phyloP scores from a whole-genome alignment of 2,888 invertebrate genomes.

The Drosophila vallismaia region DNA sequence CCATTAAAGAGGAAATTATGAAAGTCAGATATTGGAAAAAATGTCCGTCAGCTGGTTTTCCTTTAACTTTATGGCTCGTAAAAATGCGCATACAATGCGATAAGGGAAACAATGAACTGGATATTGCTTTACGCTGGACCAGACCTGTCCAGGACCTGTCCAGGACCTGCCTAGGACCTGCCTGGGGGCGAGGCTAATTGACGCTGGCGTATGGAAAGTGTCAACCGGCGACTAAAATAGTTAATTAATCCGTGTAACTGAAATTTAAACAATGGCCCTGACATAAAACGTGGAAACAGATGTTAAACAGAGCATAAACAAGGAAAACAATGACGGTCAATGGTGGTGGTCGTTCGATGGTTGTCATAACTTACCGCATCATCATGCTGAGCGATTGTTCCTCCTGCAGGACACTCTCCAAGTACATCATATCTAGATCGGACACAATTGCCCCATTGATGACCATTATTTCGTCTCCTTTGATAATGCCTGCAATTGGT shows the following conservation, averaged over 20 bases:
- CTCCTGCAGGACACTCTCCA: constrained; percentile 98
- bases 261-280: constrained; percentile 52
- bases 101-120: constrained; percentile 32
- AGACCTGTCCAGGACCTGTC: constrained; percentile 15
- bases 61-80: constrained; percentile 35
- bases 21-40: constrained; percentile 5
- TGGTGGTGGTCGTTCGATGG: constrained; percentile 9
- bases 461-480: constrained; percentile 99
- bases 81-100: constrained; percentile 7
- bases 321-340: constrained; percentile 18
- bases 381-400: constrained; percentile 97
- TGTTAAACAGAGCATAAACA: constrained; percentile 36
- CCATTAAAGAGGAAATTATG: not conserved
- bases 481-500: constrained; percentile 92
- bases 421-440: constrained; percentile 99
- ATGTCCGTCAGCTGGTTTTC: constrained; percentile 11
- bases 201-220: constrained; percentile 9
- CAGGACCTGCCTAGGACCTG: not conserved
- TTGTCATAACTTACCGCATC: constrained; percentile 89
- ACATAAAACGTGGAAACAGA: constrained; percentile 32
- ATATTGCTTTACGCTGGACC: constrained; percentile 34
- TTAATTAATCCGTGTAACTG: constrained; percentile 63
- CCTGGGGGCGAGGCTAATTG: constrained; percentile 22
- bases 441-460: constrained; percentile 99
- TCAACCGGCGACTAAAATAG: constrained; percentile 54